phyloP scores from a whole-genome alignment of 2,888 invertebrate genomes.

The Cosmia pyralina region DNA sequence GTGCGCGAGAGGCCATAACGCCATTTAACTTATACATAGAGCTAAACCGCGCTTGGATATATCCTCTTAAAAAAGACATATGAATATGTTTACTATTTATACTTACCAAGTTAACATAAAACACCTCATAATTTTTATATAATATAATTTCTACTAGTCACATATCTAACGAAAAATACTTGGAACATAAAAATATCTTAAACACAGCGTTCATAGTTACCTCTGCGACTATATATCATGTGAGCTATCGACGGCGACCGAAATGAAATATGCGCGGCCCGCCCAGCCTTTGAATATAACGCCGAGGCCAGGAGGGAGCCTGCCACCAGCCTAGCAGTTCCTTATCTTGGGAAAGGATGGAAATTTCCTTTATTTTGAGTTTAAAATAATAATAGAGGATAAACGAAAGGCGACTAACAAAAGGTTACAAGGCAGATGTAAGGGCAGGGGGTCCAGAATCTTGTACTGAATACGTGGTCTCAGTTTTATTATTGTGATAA shows the following conservation, averaged over 20 bases:
- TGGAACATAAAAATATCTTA: constrained; percentile 66
- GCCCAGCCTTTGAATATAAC: constrained; percentile 77
- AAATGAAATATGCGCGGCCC: constrained; percentile 82
- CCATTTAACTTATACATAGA: no score
- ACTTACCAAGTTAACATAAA: constrained; percentile 12
- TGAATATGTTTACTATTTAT: neutral
- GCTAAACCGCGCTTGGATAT: no score
- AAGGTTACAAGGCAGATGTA: no score
- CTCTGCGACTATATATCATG: constrained; percentile 73
- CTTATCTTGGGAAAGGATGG: constrained; percentile 6
- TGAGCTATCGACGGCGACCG: constrained; percentile 80
- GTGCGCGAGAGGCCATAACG: no score
- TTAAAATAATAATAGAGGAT: neutral
- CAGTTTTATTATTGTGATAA: no score
- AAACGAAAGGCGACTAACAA: no score
- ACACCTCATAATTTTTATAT: constrained; percentile 12
- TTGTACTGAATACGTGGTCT: no score
- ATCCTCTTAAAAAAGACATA: neutral
- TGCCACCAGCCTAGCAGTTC: constrained; percentile 23
- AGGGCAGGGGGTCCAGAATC: no score
- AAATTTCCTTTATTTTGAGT: neutral
- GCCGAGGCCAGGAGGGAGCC: constrained; percentile 46
- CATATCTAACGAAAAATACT: constrained; percentile 41
- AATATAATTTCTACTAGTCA: constrained; percentile 23
- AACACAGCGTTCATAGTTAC: constrained; percentile 61